Base-by-base conservation (phyloP, 2,113 vertebrate species). In the Alexandromys fortis region DNA sequence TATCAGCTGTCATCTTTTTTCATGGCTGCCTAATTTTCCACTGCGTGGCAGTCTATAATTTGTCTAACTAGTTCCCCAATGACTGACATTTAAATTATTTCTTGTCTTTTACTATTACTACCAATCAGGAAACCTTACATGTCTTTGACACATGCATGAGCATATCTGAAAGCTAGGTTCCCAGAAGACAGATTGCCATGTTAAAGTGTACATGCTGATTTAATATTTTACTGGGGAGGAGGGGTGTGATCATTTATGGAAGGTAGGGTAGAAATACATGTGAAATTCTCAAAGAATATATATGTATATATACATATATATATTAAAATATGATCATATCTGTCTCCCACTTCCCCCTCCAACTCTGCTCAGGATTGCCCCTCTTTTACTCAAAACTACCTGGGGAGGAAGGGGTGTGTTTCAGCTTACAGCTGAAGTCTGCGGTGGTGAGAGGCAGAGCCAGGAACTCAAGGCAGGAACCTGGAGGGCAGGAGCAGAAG, bases 1-100 rank as follows among this genome's bases (percentile, higher is more conserved):
- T 92, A 90, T 86, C 14, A 77, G 21, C 86, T 90, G 79, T 86
- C 75, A 90, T 38, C 45, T 42, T 88, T 96, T 96, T 95, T 78
- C 67, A 89, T 42, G 82, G 83, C 81, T 96, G 58, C 67, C 81
- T 95, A 95, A 88, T 94, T 92, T 95, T 78, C 85, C 75, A 76
- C 67, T 49, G 45, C 28, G 76, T 8, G 3, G n/a, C 85, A n/a
- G 65, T 47, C 85, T 96, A 21, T 90, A 85, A 77, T 90, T 93
- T 86, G 75, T 61, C 77, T 81, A 93, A 47, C 68, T 65, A 92
- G 55, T 65, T 96, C 70, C 91, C 76, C 67, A 12, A 17, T 94
- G 90, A 82, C 33, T 88, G 90, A 67, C 38, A 88, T 85, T 92
- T 95, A 88, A 90, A 95, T 86, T 88, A 77, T 76, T 94, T 86